phyloP scores from a whole-genome alignment of 2,797 vertebrate genomes.

The Sebastes melanostomus region DNA sequence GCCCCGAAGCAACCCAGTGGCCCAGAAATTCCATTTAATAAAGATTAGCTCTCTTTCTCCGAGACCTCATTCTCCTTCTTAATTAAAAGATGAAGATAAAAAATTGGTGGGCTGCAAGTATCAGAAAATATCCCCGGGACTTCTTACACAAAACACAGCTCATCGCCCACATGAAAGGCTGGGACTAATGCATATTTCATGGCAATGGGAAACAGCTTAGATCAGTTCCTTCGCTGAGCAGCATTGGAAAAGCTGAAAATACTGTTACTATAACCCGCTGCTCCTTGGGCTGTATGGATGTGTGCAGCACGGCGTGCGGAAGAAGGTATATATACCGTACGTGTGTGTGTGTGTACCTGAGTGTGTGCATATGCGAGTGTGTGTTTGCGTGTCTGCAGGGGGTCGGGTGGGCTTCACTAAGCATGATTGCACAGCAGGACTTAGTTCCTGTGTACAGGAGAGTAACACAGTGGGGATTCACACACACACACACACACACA shows the following conservation, averaged over 20 bases:
- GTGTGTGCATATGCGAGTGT: conserved; percentile 8
- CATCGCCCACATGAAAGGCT: conserved; percentile 77
- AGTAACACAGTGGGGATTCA: conserved; percentile 17
- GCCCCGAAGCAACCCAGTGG: conserved; percentile 74
- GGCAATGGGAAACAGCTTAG: conserved; percentile 69
- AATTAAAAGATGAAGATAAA: conserved; percentile 83
- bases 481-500: too few relatives aligned
- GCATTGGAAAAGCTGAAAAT: conserved; percentile 45
- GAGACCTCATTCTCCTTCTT: conserved; percentile 78
- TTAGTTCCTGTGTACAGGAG: conserved; percentile 45
- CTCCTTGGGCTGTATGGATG: conserved; percentile 57
- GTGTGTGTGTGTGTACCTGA: background rate
- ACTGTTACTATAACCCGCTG: conserved; percentile 55
- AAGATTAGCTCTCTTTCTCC: conserved; percentile 80
- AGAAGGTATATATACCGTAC: conserved; percentile 1
- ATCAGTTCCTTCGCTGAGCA: conserved; percentile 69
- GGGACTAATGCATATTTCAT: conserved; percentile 80
- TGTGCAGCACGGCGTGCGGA: conserved; percentile 6
- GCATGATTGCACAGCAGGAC: conserved; percentile 52
- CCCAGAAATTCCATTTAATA: conserved; percentile 86
- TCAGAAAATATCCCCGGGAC: conserved; percentile 79
- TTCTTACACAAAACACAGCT: conserved; percentile 70
- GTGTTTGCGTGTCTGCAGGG: conserved; percentile 52
- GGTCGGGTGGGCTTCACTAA: conserved; percentile 41
- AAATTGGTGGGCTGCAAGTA: conserved; percentile 67